Evolutionary conservation across 2,113 vertebrate species (phyloP).

Genomic region (Bombycilla garrulus): DNA sequence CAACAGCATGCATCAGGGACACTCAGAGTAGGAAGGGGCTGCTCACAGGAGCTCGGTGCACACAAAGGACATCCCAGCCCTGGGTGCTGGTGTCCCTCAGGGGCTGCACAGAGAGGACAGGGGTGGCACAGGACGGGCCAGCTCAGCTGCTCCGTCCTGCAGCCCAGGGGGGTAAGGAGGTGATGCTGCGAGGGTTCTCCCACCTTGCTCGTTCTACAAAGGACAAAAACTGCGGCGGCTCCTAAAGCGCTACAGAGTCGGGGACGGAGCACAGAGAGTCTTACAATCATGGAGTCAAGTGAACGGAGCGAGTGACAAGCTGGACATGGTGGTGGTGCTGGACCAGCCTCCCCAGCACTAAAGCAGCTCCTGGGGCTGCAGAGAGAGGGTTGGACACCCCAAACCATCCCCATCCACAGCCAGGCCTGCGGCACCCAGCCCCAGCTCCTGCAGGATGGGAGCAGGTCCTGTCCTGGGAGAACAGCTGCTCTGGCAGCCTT

Average conservation of each 20-base stretch:
- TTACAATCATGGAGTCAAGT: conserved; percentile 20
- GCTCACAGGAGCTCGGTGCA: background rate
- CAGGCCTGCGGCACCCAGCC: background rate
- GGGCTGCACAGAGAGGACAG: background rate
- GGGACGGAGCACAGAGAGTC: conserved; percentile 18
- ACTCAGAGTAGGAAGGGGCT: background rate
- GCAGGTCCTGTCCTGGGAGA: background rate
- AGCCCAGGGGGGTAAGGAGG: background rate
- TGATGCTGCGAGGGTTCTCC: background rate
- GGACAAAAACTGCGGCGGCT: background rate
- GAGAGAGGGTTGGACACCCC: background rate
- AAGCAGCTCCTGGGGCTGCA: background rate
- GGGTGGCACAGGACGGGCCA: background rate
- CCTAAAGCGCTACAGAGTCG: background rate
- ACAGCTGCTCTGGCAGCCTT: background rate
- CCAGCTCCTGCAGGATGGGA: background rate
- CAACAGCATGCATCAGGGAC: fast-evolving
- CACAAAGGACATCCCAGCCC: fast-evolving
- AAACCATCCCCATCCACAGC: background rate
- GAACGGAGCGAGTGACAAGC: background rate
- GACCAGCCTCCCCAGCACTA: background rate
- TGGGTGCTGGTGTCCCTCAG: background rate
- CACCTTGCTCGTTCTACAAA: background rate
- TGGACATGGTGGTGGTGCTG: background rate
- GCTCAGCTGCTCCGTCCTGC: background rate